Evolutionary conservation across 2,888 invertebrate species (phyloP).

Genomic region (Cryptus armator): DNA sequence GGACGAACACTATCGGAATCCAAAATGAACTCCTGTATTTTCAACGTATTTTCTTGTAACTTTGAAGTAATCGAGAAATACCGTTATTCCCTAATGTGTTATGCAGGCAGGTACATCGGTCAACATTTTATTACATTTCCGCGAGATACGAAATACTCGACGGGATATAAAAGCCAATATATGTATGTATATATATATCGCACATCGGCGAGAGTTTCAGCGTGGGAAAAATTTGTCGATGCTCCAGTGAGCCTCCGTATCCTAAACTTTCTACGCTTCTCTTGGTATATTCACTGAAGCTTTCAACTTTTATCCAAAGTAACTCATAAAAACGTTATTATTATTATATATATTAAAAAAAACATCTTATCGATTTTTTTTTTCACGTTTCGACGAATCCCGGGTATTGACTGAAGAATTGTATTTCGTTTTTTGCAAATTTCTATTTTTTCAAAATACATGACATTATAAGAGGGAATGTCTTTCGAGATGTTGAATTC

Average conservation of each 20-base stretch:
- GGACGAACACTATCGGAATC: background rate
- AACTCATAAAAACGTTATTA: background rate
- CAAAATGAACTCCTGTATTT: background rate
- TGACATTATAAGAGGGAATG: background rate
- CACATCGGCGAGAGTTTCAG: constrained; percentile 37
- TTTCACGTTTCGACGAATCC: no score
- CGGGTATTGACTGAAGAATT: no score
- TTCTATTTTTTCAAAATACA: background rate
- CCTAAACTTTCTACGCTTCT: constrained; percentile 36
- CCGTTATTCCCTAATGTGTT: background rate
- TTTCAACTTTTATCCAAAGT: background rate
- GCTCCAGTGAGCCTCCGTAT: constrained; percentile 13
- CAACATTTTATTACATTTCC: constrained; percentile 56
- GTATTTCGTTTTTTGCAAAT: background rate
- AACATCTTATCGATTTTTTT: no score
- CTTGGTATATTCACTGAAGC: background rate
- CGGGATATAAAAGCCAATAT: background rate
- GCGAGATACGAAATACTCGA: constrained; percentile 26
- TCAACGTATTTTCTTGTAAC: background rate
- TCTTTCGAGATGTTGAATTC: constrained; percentile 5
- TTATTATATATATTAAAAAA: no score
- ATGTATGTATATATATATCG: background rate
- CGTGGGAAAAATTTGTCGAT: constrained; percentile 62
- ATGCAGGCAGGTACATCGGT: constrained; percentile 18
- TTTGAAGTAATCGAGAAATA: constrained; percentile 12